phyloP scores from a whole-genome alignment of 2,888 invertebrate genomes.

The Glyphotaelius pellucidus region DNA sequence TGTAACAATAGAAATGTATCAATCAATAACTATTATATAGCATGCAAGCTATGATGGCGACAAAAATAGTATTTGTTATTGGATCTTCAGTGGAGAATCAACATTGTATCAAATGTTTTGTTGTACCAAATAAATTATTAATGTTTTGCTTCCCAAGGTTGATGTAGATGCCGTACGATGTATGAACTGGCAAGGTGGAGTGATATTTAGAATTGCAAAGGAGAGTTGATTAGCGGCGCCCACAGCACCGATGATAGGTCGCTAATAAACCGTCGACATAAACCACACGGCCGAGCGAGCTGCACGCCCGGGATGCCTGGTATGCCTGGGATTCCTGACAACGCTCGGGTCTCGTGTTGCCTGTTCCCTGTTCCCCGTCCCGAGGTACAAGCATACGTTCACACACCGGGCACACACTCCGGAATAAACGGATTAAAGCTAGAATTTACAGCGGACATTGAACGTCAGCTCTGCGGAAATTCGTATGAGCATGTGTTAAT shows the following conservation, averaged over 20 bases:
- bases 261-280: conserved; percentile 18
- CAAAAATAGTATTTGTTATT: background rate
- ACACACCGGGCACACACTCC: background rate
- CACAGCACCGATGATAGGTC: conserved; percentile 14
- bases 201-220: background rate
- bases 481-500: conserved; percentile 17
- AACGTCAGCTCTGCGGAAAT: background rate
- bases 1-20: background rate
- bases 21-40: background rate
- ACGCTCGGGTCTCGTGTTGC: conserved; percentile 7
- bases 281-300: conserved; percentile 2
- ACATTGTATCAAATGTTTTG: background rate
- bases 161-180: background rate
- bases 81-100: background rate
- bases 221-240: background rate
- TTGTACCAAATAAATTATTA: background rate
- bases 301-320: background rate
- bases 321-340: background rate
- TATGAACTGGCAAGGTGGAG: background rate
- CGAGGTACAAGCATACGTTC: background rate
- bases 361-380: background rate
- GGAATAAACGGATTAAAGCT: conserved; percentile 19
- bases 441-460: conserved; percentile 26
- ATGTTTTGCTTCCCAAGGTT: background rate
- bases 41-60: background rate